Evolutionary conservation across 64 coral and sea anemone genomes (phyloP).

Genomic region (Montipora efflorescens): DNA sequence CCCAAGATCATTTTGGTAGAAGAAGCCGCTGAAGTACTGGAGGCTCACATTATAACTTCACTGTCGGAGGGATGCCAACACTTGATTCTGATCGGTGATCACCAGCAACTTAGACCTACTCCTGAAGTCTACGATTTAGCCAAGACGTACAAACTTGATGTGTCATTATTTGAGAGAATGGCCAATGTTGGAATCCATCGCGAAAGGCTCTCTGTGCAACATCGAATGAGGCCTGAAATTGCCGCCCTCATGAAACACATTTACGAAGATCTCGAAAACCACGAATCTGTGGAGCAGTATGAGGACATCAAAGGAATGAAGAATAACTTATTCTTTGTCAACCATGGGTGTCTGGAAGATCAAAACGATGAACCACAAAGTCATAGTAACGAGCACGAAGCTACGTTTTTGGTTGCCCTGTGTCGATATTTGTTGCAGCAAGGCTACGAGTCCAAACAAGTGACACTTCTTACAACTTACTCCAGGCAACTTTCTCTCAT

Average conservation of each 20-base stretch:
- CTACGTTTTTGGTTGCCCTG: conserved; percentile 73
- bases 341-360: conserved; percentile 70
- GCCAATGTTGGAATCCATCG: conserved; percentile 68
- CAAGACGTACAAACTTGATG: conserved; percentile 81
- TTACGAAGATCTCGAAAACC: conserved; percentile 77
- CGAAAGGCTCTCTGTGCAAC: conserved; percentile 77
- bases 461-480: conserved; percentile 93
- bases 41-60: conserved; percentile 84
- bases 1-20: conserved; percentile 78
- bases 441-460: conserved; percentile 63
- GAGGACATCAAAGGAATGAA: conserved; percentile 83
- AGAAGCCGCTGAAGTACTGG: conserved; percentile 95
- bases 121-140: conserved; percentile 82
- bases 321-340: conserved; percentile 86
- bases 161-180: conserved; percentile 95
- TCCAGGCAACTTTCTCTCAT: conserved; percentile 83
- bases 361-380: conserved; percentile 73
- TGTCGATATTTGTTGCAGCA: conserved; percentile 85
- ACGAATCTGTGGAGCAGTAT: conserved; percentile 59
- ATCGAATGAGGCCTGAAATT: conserved; percentile 95
- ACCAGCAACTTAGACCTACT: conserved; percentile 92
- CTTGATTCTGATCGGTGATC: conserved; percentile 94
- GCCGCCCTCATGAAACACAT: conserved; percentile 81
- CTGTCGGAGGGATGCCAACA: conserved; percentile 82
- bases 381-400: conserved; percentile 81